Conservation (phyloP, 2,113 vertebrate genomes). For the Dipodomys stephensi region DNA sequence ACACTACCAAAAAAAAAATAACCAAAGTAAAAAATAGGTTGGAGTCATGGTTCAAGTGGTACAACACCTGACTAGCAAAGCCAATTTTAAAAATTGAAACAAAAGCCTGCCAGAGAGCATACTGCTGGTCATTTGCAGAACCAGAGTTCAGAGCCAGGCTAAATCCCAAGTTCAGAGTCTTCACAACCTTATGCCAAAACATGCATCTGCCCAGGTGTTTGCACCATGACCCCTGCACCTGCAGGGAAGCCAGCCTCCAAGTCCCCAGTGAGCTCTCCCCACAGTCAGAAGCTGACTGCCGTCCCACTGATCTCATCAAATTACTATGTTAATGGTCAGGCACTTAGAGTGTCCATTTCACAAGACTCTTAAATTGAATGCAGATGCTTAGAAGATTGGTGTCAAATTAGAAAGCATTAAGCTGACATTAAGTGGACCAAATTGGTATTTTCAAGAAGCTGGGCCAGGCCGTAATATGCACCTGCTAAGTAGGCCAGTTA, state of each 20-base stretch:
- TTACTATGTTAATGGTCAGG: neutral
- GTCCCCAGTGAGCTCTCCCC: neutral
- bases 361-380: slow-evolving; percentile 58
- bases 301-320: neutral
- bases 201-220: neutral
- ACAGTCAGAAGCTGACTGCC: neutral
- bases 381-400: slow-evolving; percentile 67
- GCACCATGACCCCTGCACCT: neutral
- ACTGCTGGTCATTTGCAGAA: neutral
- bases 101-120: no score
- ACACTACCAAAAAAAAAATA: no score
- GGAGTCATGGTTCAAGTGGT: no score
- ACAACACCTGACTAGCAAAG: no score
- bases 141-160: neutral
- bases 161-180: neutral
- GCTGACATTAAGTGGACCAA: slow-evolving; percentile 12
- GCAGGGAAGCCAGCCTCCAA: neutral
- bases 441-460: slow-evolving; percentile 53
- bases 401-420: slow-evolving; percentile 59
- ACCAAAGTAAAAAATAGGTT: no score
- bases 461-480: neutral
- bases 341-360: slow-evolving; percentile 41
- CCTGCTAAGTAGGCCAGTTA: slow-evolving; percentile 33
- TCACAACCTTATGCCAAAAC: neutral
- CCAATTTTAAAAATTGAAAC: neutral